Conservation (phyloP, 2,888 invertebrate species). For the Thecophora atra region DNA sequence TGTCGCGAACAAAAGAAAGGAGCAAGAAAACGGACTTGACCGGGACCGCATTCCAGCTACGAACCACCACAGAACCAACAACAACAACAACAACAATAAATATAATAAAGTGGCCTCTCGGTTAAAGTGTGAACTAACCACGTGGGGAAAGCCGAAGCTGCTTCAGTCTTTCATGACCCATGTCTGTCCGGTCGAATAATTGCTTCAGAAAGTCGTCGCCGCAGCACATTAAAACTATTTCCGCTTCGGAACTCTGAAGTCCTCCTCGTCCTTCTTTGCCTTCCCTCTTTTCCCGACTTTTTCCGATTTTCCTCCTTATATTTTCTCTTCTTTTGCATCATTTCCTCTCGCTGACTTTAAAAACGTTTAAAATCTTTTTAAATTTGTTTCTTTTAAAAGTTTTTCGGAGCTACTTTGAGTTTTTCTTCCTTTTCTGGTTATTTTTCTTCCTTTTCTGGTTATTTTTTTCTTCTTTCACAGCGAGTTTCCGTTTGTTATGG, state of each 20-base stretch:
- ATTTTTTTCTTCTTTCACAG: not conserved
- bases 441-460: not conserved
- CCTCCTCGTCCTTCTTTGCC: not conserved
- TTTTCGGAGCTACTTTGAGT: not conserved
- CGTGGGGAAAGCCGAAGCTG: not conserved
- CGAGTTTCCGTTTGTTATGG: slow-evolving; percentile 4
- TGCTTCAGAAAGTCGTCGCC: not conserved
- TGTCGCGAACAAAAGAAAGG: not conserved
- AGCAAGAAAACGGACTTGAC: not conserved
- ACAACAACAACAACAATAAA: not conserved
- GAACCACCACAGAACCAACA: not conserved
- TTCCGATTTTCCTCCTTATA: no score
- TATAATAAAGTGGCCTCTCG: not conserved
- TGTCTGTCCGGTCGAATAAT: not conserved
- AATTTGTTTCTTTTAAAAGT: not conserved
- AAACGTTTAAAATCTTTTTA: not conserved
- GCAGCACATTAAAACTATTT: not conserved
- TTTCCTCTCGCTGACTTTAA: no score
- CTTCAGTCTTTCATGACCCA: not conserved
- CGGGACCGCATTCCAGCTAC: no score
- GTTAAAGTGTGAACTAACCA: not conserved
- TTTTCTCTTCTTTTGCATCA: no score
- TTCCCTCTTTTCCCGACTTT: not conserved
- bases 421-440: not conserved
- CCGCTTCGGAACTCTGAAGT: not conserved